Base-by-base conservation (phyloP, 2,888 invertebrate species). In the Arenicola marina region DNA sequence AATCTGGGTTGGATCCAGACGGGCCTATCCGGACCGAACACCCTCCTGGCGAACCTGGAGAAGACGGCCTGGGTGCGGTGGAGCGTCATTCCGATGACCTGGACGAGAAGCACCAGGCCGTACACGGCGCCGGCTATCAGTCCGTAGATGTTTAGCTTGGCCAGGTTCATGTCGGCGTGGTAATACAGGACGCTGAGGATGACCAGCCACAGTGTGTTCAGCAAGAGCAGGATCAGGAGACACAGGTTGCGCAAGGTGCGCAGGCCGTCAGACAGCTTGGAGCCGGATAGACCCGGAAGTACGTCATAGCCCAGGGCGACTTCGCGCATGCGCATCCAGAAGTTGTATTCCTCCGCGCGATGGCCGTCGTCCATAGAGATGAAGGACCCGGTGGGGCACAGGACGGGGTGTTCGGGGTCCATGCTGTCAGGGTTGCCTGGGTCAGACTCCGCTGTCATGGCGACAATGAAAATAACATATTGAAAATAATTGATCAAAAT, bases 41-140 rank as follows among this genome's bases (percentile, higher is more conserved):
- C 43, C 44, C 38, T 59, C 4, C 66, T 56, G 4, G 66, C 73
- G 29, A 72, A 24, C 29, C 63, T 60, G 32, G 61, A 54, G n/a
- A 71, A 60, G 15, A 67, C 56, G 21, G 67, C 67, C 33, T 72
- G 66, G 32, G 65, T 51, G 43, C 71, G 66, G 59, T 71, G 72
- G 15, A 72, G 65, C 24, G 70, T 69, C 68, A 73, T 71, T 7
- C 75, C 75, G 3, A 70, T 31, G 1, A 75, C 51, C 53, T 73
- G 75, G 15, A 75, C 63, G 2, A 69, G 38, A 11, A 73, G 63
- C 0, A 71, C 70, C 28, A 73, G 60, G 1, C 75, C 75, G 51
- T 73, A 69, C 11, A 72, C 62, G 2, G 66, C 60, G 1, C 63
- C 65, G 44, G 69, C 69, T 1, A 73, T 66, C 29, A 73, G 62